These are phyloP conservation scores for Phylloscopus collybita DNA, from an alignment of 2,797 vertebrate species.

Conservation along the genomic window DNA sequence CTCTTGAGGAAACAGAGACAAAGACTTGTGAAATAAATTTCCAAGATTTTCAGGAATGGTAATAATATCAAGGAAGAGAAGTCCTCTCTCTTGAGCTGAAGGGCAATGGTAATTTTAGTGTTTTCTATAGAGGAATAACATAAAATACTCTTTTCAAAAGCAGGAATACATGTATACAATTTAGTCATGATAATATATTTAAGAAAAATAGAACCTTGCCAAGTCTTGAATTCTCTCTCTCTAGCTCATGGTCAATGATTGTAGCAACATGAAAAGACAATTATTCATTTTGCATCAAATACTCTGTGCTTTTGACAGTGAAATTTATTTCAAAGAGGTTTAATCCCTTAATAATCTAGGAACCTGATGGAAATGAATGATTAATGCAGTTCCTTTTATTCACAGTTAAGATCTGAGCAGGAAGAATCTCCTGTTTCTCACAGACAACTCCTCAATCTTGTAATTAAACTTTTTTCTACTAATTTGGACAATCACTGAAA, in stretches of 20 bases:
- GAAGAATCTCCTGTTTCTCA: background rate
- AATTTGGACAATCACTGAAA: background rate
- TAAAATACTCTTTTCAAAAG: background rate
- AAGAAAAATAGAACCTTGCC: background rate
- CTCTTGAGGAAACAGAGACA: background rate
- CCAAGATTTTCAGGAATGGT: background rate
- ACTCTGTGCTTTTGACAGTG: background rate
- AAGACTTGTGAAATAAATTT: background rate
- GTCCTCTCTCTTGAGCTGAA: background rate
- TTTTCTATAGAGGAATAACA: background rate
- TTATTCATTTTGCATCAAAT: constrained; percentile 13
- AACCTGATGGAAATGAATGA: constrained; percentile 43
- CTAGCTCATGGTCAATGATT: background rate
- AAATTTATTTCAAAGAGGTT: constrained; percentile 35
- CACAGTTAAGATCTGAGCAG: background rate
- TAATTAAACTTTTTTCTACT: background rate
- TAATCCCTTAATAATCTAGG: constrained; percentile 27
- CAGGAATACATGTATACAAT: background rate
- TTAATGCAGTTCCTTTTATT: constrained; percentile 18
- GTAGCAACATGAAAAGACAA: background rate
- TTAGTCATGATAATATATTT: background rate
- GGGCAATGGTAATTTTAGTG: background rate
- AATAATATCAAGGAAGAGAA: background rate
- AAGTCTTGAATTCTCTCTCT: background rate
- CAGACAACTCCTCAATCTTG: background rate